Evolutionary conservation across 2,888 invertebrate genomes (phyloP).

Genomic region (Pollenia griseotomentosa): DNA sequence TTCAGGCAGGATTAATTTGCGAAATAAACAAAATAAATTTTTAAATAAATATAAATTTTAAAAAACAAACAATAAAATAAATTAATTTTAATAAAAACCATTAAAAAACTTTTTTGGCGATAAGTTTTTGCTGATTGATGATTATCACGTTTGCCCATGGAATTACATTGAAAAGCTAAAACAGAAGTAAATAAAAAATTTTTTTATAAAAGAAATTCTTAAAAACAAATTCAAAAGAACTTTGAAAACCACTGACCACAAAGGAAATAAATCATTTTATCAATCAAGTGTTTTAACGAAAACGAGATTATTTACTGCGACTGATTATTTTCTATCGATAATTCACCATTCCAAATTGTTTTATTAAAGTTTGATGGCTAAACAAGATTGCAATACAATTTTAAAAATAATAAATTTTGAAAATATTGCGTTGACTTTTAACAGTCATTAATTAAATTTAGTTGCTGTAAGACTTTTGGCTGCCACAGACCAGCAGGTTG

Average conservation of each 20-base stretch:
- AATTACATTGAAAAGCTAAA: background rate
- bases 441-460: background rate
- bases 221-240: background rate
- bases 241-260: background rate
- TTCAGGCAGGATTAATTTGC: background rate
- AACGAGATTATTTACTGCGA: constrained; percentile 1
- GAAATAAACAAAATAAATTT: background rate
- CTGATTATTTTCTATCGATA: constrained; percentile 24
- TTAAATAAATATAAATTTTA: constrained; percentile 8
- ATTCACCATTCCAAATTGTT: background rate
- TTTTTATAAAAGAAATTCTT: constrained; percentile 36
- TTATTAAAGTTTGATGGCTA: background rate
- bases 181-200: constrained; percentile 22
- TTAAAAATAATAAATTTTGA: background rate
- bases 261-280: constrained; percentile 1
- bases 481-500: background rate
- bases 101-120: background rate
- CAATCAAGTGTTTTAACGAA: constrained; percentile 7
- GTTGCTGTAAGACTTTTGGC: background rate
- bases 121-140: background rate
- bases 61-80: constrained; percentile 28
- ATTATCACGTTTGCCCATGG: background rate
- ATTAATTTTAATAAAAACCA: constrained; percentile 13
- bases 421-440: background rate
- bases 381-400: background rate